phyloP scores from a whole-genome alignment of 2,888 invertebrate species.

The Diploptera punctata region DNA sequence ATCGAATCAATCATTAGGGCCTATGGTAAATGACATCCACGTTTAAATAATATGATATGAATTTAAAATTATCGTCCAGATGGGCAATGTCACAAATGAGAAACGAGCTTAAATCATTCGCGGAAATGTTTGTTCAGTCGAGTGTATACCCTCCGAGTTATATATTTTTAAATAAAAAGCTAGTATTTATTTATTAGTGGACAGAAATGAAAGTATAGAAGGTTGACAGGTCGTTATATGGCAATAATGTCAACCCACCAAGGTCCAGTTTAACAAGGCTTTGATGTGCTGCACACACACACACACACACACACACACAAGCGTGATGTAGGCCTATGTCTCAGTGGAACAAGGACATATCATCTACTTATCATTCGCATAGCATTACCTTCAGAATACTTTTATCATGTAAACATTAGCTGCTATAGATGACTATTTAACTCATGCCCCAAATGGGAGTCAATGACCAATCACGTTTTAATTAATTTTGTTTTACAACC shows the following conservation, averaged over 20 bases:
- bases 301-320: not conserved
- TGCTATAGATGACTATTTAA: too few relatives aligned
- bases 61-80: too few relatives aligned
- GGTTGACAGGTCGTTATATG: slow-evolving; percentile 31
- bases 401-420: too few relatives aligned
- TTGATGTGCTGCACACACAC: slow-evolving; percentile 19
- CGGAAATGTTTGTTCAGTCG: slow-evolving; percentile 12
- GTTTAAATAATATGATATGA: too few relatives aligned
- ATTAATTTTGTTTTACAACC: too few relatives aligned
- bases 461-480: too few relatives aligned
- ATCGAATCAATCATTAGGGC: too few relatives aligned
- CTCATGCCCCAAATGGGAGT: too few relatives aligned
- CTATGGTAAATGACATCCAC: too few relatives aligned
- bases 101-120: too few relatives aligned
- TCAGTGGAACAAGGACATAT: not conserved
- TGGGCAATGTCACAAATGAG: too few relatives aligned
- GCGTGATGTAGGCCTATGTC: not conserved
- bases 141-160: not conserved
- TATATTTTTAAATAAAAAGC: slow-evolving; percentile 3
- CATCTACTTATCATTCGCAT: not conserved
- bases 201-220: not conserved
- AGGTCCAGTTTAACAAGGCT: slow-evolving; percentile 7
- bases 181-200: slow-evolving; percentile 12
- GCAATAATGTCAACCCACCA: slow-evolving; percentile 28
- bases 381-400: not conserved